A percentile compares a stretch with the other conserved stretches of the same genome.
These are phyloP conservation scores for Deilephila elpenor DNA, from an alignment of 2,888 invertebrate species.

Conservation along the genomic window DNA sequence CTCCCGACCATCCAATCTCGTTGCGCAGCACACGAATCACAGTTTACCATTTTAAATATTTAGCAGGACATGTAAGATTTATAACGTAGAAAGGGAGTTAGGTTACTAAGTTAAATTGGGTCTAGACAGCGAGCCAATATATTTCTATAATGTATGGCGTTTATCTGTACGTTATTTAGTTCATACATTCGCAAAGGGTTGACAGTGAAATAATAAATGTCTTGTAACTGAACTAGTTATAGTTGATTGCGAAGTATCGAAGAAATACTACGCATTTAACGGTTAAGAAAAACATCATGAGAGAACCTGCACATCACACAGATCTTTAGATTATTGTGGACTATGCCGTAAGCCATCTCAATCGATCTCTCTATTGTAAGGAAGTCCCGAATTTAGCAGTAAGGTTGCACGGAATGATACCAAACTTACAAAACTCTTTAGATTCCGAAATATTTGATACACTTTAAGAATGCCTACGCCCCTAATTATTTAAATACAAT, in stretches of 20 bases:
- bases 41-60: slow-evolving; percentile 25
- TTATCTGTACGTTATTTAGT: background rate
- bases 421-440: too few species aligned
- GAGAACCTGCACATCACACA: background rate
- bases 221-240: background rate
- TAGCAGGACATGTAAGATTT: slow-evolving; percentile 20
- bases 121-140: slow-evolving; percentile 8
- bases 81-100: slow-evolving; percentile 18
- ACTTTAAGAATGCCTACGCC: too few species aligned
- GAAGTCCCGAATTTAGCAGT: too few species aligned
- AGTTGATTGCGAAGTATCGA: background rate
- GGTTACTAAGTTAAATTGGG: slow-evolving; percentile 21
- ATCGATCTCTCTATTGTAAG: too few species aligned
- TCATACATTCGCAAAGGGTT: background rate
- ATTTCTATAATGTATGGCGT: slow-evolving; percentile 8
- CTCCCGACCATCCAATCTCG: background rate
- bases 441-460: too few species aligned
- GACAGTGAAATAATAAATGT: background rate
- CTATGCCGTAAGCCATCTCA: too few species aligned
- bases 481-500: too few species aligned
- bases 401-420: too few species aligned
- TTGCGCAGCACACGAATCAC: slow-evolving; percentile 12
- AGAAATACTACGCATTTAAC: background rate
- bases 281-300: background rate
- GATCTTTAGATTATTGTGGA: too few species aligned